Conservation (phyloP, 2,888 invertebrate genomes). For the Pardosa pseudoannulata region DNA sequence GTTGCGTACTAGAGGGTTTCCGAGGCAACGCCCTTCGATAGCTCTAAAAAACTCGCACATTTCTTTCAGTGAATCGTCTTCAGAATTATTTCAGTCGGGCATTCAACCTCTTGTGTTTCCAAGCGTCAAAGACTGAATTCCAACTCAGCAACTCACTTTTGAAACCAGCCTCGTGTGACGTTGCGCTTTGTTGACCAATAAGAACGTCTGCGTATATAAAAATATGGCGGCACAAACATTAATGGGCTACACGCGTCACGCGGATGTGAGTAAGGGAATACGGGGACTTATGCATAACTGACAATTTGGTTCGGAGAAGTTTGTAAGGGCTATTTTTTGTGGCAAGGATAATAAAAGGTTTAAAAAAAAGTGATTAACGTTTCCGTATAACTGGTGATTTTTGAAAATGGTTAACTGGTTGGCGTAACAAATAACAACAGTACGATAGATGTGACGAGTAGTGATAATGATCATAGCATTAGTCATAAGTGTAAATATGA, state of each 20-base stretch:
- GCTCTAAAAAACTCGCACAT: not conserved
- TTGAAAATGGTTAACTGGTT: not conserved
- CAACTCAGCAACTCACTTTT: constrained; percentile 63
- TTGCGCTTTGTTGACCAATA: constrained; percentile 54
- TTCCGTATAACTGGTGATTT: not conserved
- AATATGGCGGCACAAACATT: constrained; percentile 9
- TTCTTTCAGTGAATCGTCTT: constrained; percentile 13
- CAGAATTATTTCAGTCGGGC: constrained; percentile 35
- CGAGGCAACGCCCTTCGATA: constrained; percentile 32
- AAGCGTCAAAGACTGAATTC: constrained; percentile 63
- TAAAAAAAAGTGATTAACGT: not conserved
- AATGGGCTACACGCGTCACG: constrained; percentile 27
- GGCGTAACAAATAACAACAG: no score
- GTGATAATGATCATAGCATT: no score
- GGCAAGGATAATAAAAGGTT: not conserved
- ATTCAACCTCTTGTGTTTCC: constrained; percentile 61
- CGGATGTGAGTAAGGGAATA: constrained; percentile 10
- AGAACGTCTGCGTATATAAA: constrained; percentile 34
- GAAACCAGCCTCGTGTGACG: constrained; percentile 52
- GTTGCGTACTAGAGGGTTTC: no score
- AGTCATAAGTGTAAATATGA: no score
- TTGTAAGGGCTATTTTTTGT: not conserved
- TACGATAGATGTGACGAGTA: no score
- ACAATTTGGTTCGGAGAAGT: constrained; percentile 17
- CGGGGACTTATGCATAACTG: constrained; percentile 2